Conservation (phyloP, 2,797 vertebrate genomes). For the Tolypeutes matacus region DNA sequence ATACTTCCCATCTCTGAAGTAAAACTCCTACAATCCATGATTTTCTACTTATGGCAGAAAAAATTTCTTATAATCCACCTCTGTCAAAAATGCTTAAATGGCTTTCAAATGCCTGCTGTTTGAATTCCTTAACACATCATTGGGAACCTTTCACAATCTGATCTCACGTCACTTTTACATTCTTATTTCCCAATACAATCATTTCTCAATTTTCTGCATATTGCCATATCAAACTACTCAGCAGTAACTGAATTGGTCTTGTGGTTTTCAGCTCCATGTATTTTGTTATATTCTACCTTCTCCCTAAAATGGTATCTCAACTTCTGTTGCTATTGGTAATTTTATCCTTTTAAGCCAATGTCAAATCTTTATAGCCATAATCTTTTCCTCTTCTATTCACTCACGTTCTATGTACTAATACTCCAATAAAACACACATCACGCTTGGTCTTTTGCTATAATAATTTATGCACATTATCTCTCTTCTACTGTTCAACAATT, state of each 20-base stretch:
- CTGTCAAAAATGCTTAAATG: slow-evolving; percentile 1
- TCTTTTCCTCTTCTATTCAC: background rate
- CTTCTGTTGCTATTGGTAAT: background rate
- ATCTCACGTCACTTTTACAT: background rate
- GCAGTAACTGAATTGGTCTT: background rate
- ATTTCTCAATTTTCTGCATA: background rate
- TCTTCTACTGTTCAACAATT: background rate
- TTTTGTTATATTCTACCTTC: background rate
- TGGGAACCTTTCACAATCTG: background rate
- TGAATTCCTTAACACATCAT: background rate
- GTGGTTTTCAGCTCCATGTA: background rate
- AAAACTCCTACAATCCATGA: background rate
- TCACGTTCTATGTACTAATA: background rate
- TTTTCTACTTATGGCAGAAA: background rate
- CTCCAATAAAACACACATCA: background rate
- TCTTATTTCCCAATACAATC: background rate
- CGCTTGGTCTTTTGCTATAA: background rate
- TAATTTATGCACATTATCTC: background rate
- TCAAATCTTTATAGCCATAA: background rate
- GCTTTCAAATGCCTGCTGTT: background rate
- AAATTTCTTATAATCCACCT: background rate
- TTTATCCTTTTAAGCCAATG: background rate
- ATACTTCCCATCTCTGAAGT: background rate
- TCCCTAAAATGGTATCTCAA: background rate
- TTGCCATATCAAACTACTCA: background rate